phyloP scores from a whole-genome alignment of 2,888 invertebrate species.

The Pharmacophagus antenor region DNA sequence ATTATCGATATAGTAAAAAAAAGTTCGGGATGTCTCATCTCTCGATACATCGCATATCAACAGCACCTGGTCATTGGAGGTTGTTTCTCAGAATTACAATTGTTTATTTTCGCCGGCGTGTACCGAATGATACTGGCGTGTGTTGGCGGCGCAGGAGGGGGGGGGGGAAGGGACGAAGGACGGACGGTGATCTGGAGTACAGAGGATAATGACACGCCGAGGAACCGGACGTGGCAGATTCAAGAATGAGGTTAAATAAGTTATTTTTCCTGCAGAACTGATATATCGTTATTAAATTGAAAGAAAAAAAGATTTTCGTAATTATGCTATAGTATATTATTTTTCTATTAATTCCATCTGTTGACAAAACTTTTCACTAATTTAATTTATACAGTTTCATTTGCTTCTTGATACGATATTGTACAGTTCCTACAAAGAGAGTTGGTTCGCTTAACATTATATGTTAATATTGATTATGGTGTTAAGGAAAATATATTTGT shows the following conservation, averaged over 20 bases:
- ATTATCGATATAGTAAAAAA: constrained; percentile 19
- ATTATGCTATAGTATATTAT: too few relatives aligned
- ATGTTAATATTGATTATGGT: too few relatives aligned
- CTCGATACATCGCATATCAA: constrained; percentile 36
- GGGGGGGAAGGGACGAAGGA: background rate
- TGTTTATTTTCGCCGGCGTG: constrained; percentile 51
- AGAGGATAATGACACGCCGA: constrained; percentile 23
- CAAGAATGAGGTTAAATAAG: too few relatives aligned
- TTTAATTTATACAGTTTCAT: too few relatives aligned
- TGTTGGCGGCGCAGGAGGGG: background rate
- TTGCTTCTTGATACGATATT: too few relatives aligned
- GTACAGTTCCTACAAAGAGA: too few relatives aligned
- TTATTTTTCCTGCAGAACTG: too few relatives aligned
- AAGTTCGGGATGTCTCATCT: constrained; percentile 1
- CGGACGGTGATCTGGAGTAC: background rate
- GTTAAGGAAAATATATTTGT: too few relatives aligned
- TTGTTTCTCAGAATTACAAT: constrained; percentile 45
- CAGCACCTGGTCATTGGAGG: constrained; percentile 47
- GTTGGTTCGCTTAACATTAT: too few relatives aligned
- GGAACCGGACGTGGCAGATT: background rate
- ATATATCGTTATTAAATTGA: background rate
- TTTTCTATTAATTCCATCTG: too few relatives aligned
- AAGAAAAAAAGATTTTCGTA: too few relatives aligned
- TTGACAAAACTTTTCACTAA: too few relatives aligned
- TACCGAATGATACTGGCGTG: constrained; percentile 20